A percentile compares a stretch with the other conserved stretches of the same genome.
phyloP scores from a whole-genome alignment of 2,888 invertebrate genomes.

The Drosophila affinis region DNA sequence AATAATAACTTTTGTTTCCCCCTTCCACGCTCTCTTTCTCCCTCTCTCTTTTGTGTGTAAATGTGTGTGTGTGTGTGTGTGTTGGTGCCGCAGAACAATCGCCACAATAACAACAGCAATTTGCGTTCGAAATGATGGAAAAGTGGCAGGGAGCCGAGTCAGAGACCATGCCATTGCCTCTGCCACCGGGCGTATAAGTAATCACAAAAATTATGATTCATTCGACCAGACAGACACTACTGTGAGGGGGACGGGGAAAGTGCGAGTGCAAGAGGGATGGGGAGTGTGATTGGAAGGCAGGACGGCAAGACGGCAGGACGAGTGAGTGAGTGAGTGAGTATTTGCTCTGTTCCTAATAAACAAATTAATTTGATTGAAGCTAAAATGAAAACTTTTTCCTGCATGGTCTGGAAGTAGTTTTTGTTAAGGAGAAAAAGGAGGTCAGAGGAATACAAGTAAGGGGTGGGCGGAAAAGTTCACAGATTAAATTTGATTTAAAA shows the following conservation, averaged over 20 bases:
- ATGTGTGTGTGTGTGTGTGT: slow-evolving; percentile 6
- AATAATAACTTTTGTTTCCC: slow-evolving; percentile 64
- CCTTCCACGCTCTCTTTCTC: not conserved
- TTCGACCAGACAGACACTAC: slow-evolving; percentile 33
- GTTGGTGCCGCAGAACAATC: slow-evolving; percentile 38
- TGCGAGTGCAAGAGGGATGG: not conserved
- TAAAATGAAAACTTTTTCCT: slow-evolving; percentile 32
- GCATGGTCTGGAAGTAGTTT: not conserved
- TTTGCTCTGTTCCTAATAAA: slow-evolving; percentile 47
- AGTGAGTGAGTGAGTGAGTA: not conserved
- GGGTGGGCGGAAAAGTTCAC: not conserved
- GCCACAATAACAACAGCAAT: slow-evolving; percentile 63
- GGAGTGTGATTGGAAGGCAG: not conserved
- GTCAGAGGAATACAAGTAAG: not conserved
- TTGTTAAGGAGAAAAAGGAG: not conserved
- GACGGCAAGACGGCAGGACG: not conserved
- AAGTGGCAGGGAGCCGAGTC: slow-evolving; percentile 40
- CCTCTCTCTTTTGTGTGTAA: not conserved
- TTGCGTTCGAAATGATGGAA: slow-evolving; percentile 65
- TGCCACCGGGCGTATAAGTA: slow-evolving; percentile 61
- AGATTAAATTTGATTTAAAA: not conserved
- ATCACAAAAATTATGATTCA: slow-evolving; percentile 72
- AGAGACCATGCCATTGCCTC: slow-evolving; percentile 15
- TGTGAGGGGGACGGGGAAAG: not conserved
- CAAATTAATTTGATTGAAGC: slow-evolving; percentile 72